phyloP scores from a whole-genome alignment of 2,797 vertebrate species.

The Poecilia wingei region DNA sequence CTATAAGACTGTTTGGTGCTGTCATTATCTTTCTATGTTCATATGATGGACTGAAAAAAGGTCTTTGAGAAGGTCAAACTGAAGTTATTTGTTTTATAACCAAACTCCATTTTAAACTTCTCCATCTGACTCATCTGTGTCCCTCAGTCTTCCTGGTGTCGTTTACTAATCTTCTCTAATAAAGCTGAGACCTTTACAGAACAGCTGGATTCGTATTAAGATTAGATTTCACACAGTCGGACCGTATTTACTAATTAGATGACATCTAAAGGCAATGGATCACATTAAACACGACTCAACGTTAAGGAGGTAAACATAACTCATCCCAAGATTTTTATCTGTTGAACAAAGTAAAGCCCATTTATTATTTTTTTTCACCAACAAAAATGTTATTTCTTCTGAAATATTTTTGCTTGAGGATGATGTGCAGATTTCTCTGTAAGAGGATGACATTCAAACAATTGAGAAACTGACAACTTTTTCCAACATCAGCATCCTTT shows the following conservation, averaged over 20 bases:
- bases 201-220: background rate
- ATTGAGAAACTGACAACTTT: background rate
- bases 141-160: background rate
- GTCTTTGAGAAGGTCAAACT: background rate
- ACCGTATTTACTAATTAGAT: background rate
- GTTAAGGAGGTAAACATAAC: background rate
- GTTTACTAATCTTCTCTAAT: background rate
- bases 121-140: background rate
- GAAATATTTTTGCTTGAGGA: background rate
- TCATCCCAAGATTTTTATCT: background rate
- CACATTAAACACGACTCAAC: background rate
- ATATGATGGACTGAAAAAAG: background rate
- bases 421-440: background rate
- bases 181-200: background rate
- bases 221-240: background rate
- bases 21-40: background rate
- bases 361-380: background rate
- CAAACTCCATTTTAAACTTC: background rate
- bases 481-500: background rate
- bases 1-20: background rate
- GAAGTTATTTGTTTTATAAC: background rate
- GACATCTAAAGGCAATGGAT: background rate
- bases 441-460: background rate
- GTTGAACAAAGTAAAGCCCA: background rate
- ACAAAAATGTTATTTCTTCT: too few relatives aligned